phyloP scores from a whole-genome alignment of 2,797 vertebrate genomes.

The Myotis pilosus region DNA sequence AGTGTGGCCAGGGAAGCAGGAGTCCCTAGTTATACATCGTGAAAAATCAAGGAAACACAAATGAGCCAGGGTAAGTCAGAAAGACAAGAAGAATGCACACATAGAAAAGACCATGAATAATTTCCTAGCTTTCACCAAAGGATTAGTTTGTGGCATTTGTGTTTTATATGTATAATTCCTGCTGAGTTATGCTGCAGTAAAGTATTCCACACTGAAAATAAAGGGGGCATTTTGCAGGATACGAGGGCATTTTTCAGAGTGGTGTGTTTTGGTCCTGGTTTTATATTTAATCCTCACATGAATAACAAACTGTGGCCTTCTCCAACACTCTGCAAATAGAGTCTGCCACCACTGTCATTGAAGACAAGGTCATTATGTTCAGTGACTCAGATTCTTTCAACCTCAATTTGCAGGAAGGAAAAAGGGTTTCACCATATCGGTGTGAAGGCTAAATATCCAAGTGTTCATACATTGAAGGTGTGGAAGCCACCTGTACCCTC shows the following conservation, averaged over 20 bases:
- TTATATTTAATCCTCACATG: not conserved
- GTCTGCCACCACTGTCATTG: not conserved
- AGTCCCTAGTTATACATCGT: not conserved
- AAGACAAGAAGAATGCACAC: not conserved
- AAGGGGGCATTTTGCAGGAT: not conserved
- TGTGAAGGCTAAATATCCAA: not conserved
- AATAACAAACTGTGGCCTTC: not conserved
- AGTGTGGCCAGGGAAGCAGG: not conserved
- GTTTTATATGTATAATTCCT: not conserved
- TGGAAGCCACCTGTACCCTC: not conserved
- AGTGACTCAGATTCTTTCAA: not conserved
- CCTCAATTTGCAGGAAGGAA: not conserved
- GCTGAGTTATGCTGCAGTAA: not conserved
- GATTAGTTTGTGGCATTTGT: not conserved
- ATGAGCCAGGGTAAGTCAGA: not conserved
- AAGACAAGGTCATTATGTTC: not conserved
- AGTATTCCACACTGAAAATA: not conserved
- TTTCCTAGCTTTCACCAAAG: not conserved
- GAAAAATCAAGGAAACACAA: not conserved
- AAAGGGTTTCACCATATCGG: not conserved
- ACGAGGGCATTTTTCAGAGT: not conserved
- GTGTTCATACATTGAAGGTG: not conserved
- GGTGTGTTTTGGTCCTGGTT: not conserved
- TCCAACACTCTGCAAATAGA: not conserved
- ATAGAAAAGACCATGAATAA: accelerated